Evolutionary conservation across 1,140 invertebrate genomes (phyloP), one percentile per base, ranked within the genome.

Genomic region (Euwallacea fornicatus): DNA sequence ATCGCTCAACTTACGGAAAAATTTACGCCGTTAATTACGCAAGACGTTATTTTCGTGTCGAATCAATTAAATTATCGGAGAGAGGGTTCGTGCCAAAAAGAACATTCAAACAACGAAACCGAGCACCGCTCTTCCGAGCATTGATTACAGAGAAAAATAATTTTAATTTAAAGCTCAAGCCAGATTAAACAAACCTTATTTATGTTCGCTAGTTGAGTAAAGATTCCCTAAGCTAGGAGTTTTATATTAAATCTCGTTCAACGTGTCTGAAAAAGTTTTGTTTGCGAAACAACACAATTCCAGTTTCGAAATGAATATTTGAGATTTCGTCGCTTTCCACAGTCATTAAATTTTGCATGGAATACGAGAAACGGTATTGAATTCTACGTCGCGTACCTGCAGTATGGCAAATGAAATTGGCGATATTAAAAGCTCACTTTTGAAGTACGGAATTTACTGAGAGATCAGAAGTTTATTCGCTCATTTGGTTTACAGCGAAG

Each of bases 181-280:
- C 42, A 60, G 62, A 69, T 69, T 62, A 69, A 61, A 69, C 67
- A 69, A 69, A 62, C 67, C 59, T 61, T 62, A 62, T 69, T 69
- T 69, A 62, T 69, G 59, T 61, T 62, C 67, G 44, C 67, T 62
- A 55, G 58, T 62, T 54, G 54, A 55, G 47, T 42, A 70, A 61
- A 69, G 67, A 69, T 69, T 69, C 43, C 54, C 59, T 55, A 44
- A 54, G 67, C 67, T 55, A 53, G 4, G 47, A 62, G 33, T 69
- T 69, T 69, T 69, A 53, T 62, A 69, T 55, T 69, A 33, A 62
- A 56, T 62, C 33, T 62, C 47, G 16, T 21, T 13, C 16, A 13
- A 69, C 67, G 66, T 59, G 56, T 55, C 53, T 21, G 53, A 56
- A 56, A 66, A 66, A 33, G 21, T 33, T 33, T 33, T 33, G 21